A percentile compares a stretch with the other conserved stretches of the same genome.
Evolutionary conservation across 2,113 vertebrate genomes (phyloP).

Genomic region (Caretta caretta): DNA sequence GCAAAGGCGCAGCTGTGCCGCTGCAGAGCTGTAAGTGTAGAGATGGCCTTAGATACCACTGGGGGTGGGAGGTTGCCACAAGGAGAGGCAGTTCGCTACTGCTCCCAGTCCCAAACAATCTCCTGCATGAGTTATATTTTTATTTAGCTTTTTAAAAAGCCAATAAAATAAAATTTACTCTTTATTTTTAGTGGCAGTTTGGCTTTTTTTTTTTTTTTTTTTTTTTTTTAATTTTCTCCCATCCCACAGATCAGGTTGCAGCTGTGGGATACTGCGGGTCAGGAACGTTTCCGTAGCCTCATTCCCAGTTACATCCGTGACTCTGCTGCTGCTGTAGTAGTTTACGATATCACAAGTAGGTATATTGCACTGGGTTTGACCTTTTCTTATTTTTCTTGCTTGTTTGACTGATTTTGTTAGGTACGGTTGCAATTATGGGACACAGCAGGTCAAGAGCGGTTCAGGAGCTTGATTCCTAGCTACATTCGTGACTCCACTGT

Average conservation of each 20-base stretch:
- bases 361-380: conserved; percentile 81
- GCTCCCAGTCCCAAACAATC: conserved; percentile 39
- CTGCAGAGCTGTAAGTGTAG: not conserved
- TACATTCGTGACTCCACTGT: conserved; percentile 96
- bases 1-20: no score
- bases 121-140: conserved; percentile 71
- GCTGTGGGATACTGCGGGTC: conserved; percentile 98
- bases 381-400: conserved; percentile 82
- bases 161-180: conserved; percentile 42
- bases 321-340: conserved; percentile 97
- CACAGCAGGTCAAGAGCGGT: conserved; percentile 93
- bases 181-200: conserved; percentile 76
- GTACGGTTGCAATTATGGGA: conserved; percentile 95
- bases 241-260: conserved; percentile 97
- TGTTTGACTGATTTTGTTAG: conserved; percentile 88
- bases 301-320: conserved; percentile 99
- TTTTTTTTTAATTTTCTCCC: conserved; percentile 82
- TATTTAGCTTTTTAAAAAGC: conserved; percentile 26
- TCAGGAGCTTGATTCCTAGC: conserved; percentile 96
- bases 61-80: not conserved
- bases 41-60: fast-evolving
- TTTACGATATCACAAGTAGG: conserved; percentile 99
- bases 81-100: conserved; percentile 30
- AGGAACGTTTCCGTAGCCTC: conserved; percentile 99
- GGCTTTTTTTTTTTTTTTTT: conserved; percentile 73